Conservation (phyloP, 2,113 vertebrate species). For the Heteronetta atricapilla region DNA sequence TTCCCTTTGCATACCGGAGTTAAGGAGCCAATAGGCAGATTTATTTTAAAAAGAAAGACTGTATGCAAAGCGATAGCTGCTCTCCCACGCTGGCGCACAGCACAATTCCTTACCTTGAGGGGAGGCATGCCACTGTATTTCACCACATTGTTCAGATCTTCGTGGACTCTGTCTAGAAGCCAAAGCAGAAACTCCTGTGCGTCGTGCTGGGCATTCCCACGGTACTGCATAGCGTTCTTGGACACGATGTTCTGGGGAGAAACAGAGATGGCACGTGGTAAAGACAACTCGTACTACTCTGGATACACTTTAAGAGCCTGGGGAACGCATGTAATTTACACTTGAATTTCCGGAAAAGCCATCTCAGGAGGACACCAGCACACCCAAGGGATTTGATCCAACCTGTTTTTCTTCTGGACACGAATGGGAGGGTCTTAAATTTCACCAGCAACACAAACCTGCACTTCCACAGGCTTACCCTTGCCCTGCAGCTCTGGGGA, state of each 20-base stretch:
- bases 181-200: conserved; percentile 98
- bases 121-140: conserved; percentile 81
- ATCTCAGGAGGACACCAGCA: neutral
- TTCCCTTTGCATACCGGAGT: neutral
- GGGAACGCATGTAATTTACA: neutral
- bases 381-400: neutral
- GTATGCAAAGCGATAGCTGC: neutral
- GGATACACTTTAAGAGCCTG: neutral
- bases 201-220: conserved; percentile 95
- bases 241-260: conserved; percentile 88
- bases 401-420: neutral
- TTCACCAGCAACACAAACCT: neutral
- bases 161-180: conserved; percentile 95
- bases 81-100: accelerated
- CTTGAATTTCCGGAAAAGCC: neutral
- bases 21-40: neutral
- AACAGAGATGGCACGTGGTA: neutral
- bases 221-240: conserved; percentile 93
- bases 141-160: conserved; percentile 89
- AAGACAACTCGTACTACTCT: neutral
- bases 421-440: accelerated
- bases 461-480: neutral
- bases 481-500: neutral
- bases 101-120: conserved; percentile 79
- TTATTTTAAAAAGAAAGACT: neutral